Evolutionary conservation across 1,140 invertebrate species (phyloP), one percentile per base, ranked within the genome.

Genomic region (Lordiphosa clarofinis): DNA sequence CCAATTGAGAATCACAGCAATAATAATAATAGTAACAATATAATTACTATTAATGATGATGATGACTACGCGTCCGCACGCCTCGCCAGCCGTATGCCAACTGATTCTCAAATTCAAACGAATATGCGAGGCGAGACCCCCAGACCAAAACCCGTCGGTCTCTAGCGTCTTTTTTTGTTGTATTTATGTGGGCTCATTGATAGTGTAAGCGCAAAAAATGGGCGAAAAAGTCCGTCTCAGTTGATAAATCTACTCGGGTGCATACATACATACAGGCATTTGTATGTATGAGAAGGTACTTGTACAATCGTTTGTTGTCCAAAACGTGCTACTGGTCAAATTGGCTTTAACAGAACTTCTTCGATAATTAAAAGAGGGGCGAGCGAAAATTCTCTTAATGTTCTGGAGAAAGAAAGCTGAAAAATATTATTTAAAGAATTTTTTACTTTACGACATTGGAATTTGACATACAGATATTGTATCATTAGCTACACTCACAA

Each of bases 131-230:
- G 13, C 24, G 43, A 8, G 35, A 13, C 19, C 56, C 36, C 44
- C 43, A 56, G 46, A 47, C 37, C 65, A 28, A 47, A 52, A 55
- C 46, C 44, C 31, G 47, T 35, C 50, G 43, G 48, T 62, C 58
- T 55, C 42, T 46, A 56, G 53, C 47, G 67, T 49, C 55, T 48
- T 67, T 43, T 43, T 38, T 40, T 63, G 19, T 43, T 38, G 37
- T 62, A 28, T 62, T 64, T 28, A 81, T 70, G 75, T 61, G 70
- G 70, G 65, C 55, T 48, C 43, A 75, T 72, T 82, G 61, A 75
- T 64, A 55, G 57, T 69, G 65, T 57, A 50, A 12, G 64, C 46
- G 36, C 12, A 24, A 53, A 37, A 65, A 67, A 66, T 49, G 48
- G 55, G 40, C 33, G 37, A 68, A 58, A 73, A 64, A 68, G 49